Conservation (phyloP, 2,113 vertebrate genomes). For the Arenaria interpres region DNA sequence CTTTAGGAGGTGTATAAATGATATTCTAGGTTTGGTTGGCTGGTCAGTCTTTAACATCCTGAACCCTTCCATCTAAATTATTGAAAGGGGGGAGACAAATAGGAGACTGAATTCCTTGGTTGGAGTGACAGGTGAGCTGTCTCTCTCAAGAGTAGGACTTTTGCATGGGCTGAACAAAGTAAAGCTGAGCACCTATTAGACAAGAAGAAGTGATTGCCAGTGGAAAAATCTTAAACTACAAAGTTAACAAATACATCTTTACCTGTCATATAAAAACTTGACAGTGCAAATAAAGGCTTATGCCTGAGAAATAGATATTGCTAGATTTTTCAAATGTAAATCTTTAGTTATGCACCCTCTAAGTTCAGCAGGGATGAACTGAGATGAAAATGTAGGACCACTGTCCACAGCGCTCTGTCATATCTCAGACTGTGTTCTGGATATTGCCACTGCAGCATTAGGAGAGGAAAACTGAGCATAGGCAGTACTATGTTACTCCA, state of each 20-base stretch:
- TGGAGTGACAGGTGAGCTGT: not conserved
- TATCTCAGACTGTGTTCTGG: not conserved
- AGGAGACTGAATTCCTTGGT: not conserved
- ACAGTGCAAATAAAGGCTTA: not conserved
- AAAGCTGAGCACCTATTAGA: not conserved
- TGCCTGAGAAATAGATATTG: not conserved
- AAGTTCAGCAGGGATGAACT: not conserved
- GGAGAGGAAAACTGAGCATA: not conserved
- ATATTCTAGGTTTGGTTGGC: not conserved
- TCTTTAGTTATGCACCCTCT: not conserved
- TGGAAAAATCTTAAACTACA: not conserved
- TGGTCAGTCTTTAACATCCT: not conserved
- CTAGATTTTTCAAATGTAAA: not conserved
- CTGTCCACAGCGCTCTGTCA: not conserved
- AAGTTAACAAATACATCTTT: not conserved
- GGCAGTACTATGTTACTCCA: not conserved
- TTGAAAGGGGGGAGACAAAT: not conserved
- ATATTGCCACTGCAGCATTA: not conserved
- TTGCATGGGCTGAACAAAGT: not conserved
- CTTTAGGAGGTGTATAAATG: not conserved
- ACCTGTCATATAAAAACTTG: not conserved
- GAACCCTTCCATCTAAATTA: not conserved
- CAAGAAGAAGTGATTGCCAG: not conserved
- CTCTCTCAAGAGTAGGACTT: not conserved
- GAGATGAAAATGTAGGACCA: not conserved